Evolutionary conservation across 2,797 vertebrate species (phyloP).

Genomic region (Naso thynnoides): DNA sequence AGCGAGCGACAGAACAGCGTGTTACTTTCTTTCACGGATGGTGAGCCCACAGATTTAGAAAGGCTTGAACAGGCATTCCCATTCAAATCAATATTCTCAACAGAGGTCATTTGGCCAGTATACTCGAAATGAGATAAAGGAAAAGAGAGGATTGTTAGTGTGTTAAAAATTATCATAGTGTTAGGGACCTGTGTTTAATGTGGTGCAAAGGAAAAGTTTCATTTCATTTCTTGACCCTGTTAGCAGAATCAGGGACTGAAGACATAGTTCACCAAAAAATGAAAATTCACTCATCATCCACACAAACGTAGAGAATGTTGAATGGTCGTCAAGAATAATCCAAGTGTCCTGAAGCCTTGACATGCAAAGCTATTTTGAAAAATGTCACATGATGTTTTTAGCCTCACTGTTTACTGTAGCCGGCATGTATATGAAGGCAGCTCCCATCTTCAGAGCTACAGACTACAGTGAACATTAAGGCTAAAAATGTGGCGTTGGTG

Average conservation of each 20-base stretch:
- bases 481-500: too few species aligned
- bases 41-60: slow-evolving; percentile 62
- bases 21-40: slow-evolving; percentile 69
- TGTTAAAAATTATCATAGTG: slow-evolving; percentile 46
- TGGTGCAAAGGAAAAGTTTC: slow-evolving; percentile 30
- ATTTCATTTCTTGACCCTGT: slow-evolving; percentile 10
- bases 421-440: too few species aligned
- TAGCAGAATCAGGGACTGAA: not conserved
- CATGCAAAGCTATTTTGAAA: too few species aligned
- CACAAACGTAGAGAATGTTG: too few species aligned
- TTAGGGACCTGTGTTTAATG: slow-evolving; percentile 32
- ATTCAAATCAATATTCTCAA: slow-evolving; percentile 67
- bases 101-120: slow-evolving; percentile 53
- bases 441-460: too few species aligned
- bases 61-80: slow-evolving; percentile 54
- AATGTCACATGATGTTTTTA: too few species aligned
- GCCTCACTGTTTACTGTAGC: too few species aligned
- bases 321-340: too few species aligned
- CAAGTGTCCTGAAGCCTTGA: too few species aligned
- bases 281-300: too few species aligned
- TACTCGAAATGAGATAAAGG: slow-evolving; percentile 37
- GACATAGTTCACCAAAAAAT: too few species aligned
- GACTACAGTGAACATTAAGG: too few species aligned
- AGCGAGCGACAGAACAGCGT: slow-evolving; percentile 71
- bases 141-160: slow-evolving; percentile 36